phyloP scores from a whole-genome alignment of 2,113 vertebrate species.

The Kryptolebias marmoratus region DNA sequence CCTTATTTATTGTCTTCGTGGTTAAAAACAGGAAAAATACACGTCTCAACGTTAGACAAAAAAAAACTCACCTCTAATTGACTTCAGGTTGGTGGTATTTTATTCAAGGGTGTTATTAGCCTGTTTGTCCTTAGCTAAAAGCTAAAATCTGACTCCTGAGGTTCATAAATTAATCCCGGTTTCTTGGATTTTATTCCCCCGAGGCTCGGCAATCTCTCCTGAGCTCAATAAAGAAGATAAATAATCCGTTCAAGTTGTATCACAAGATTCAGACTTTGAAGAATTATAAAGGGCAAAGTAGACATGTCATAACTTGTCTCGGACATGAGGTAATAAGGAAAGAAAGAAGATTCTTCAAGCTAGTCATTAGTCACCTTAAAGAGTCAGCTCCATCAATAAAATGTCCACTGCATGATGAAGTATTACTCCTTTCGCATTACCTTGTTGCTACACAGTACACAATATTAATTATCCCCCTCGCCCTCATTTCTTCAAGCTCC shows the following conservation, averaged over 20 bases:
- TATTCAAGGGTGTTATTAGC: not conserved
- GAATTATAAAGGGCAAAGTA: not conserved
- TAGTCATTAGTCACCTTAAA: conserved; percentile 29
- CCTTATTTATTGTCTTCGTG: too few relatives aligned
- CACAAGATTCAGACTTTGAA: conserved; percentile 12
- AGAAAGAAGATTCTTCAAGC: not conserved
- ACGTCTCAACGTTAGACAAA: too few relatives aligned
- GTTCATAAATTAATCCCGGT: not conserved
- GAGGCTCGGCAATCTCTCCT: not conserved
- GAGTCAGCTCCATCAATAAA: conserved; percentile 42
- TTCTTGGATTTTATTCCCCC: not conserved
- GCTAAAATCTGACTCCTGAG: not conserved
- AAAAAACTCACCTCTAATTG: conserved; percentile 7
- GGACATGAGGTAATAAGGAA: not conserved
- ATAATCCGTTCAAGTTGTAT: not conserved
- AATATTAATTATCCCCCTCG: conserved; percentile 48
- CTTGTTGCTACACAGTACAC: conserved; percentile 24
- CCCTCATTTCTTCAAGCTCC: conserved; percentile 23
- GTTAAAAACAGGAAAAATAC: too few relatives aligned
- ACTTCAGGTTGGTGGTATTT: conserved; percentile 6
- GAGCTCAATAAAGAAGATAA: not conserved
- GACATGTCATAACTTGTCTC: conserved; percentile 1
- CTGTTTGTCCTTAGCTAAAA: conserved; percentile 9
- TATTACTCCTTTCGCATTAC: conserved; percentile 25
- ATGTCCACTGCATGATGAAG: conserved; percentile 38